phyloP scores from a whole-genome alignment of 2,888 invertebrate species.

The Epirrhoe tristata region DNA sequence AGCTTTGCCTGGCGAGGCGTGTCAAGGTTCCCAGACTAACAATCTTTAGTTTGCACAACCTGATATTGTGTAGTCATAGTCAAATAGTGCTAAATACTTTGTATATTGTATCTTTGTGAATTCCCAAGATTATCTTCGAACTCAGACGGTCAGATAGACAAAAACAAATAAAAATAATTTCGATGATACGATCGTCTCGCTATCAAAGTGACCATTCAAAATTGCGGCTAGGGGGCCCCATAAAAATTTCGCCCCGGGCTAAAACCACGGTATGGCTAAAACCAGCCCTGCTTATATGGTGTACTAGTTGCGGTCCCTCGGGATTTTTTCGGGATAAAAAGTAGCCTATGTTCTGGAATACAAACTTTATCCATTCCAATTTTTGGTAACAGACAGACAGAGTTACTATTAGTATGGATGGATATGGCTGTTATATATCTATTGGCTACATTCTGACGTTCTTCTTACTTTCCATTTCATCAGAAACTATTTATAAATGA shows the following conservation, averaged over 20 bases:
- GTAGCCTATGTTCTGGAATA: no score
- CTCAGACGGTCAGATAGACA: slow-evolving; percentile 1
- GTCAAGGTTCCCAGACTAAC: slow-evolving; percentile 60
- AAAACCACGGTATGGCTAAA: no score
- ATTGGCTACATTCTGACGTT: slow-evolving; percentile 12
- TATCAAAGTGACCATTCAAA: slow-evolving; percentile 18
- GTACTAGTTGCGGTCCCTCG: no score
- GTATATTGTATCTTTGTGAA: slow-evolving; percentile 2
- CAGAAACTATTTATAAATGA: slow-evolving; percentile 22
- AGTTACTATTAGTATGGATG: no score
- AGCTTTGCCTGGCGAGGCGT: slow-evolving; percentile 52
- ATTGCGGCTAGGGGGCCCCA: no score
- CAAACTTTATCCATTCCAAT: no score
- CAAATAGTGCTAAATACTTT: slow-evolving; percentile 26
- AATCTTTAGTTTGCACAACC: slow-evolving; percentile 59
- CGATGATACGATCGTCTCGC: slow-evolving; percentile 20
- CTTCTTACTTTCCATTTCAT: slow-evolving; percentile 23
- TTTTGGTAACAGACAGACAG: no score
- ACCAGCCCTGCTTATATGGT: no score
- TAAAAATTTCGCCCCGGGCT: no score
- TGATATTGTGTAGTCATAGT: slow-evolving; percentile 33
- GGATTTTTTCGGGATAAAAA: no score
- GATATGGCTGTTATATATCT: no score
- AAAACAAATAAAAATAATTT: slow-evolving; percentile 17
- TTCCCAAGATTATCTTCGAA: neutral